phyloP scores from a whole-genome alignment of 2,113 vertebrate species.

The Gila orcuttii region DNA sequence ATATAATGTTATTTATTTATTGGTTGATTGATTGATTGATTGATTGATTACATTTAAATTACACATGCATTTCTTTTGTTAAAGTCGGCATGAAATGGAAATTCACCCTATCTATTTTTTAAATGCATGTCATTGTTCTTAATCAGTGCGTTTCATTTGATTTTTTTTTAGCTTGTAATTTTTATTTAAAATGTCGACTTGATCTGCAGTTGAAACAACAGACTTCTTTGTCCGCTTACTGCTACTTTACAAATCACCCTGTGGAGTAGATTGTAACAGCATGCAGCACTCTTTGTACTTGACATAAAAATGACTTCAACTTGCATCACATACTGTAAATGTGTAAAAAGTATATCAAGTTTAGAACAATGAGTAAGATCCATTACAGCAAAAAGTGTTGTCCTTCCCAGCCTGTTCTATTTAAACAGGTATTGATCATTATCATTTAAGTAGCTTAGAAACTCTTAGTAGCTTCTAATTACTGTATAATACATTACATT shows the following conservation, averaged over 20 bases:
- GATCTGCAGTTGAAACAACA: too few species aligned
- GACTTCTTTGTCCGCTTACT: too few species aligned
- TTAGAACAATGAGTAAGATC: neutral
- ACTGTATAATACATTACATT: neutral
- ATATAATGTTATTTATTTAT: neutral
- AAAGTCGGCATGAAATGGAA: neutral
- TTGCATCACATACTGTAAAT: neutral
- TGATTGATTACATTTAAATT: too few species aligned
- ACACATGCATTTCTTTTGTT: too few species aligned
- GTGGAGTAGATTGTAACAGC: neutral
- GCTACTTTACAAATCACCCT: neutral
- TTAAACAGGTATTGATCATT: neutral
- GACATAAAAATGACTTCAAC: neutral
- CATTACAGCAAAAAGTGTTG: neutral
- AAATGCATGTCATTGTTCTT: neutral
- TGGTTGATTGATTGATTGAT: too few species aligned
- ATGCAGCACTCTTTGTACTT: neutral
- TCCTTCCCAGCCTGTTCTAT: neutral
- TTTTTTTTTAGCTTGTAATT: too few species aligned
- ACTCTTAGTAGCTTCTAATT: neutral
- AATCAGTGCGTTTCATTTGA: too few species aligned
- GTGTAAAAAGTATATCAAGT: neutral
- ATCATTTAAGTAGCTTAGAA: neutral
- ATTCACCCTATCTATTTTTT: neutral
- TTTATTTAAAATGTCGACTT: too few species aligned